phyloP scores from a whole-genome alignment of 1,140 invertebrate species.

The Conus ventricosus region DNA sequence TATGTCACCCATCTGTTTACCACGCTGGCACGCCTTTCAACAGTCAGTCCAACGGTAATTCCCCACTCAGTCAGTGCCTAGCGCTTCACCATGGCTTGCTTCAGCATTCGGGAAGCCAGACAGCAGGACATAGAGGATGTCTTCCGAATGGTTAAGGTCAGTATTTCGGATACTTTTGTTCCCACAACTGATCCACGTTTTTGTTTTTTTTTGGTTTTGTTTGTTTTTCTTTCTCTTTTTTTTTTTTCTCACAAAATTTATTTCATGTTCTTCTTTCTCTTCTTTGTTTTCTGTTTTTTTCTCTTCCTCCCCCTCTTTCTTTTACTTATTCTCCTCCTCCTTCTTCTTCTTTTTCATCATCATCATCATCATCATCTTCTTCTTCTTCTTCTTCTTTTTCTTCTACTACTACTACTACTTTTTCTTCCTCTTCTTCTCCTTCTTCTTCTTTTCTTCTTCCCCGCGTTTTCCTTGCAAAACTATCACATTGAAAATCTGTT shows the following conservation, averaged over 20 bases:
- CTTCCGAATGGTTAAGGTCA: not conserved
- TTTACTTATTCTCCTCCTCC: too few species aligned
- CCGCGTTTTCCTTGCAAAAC: not conserved
- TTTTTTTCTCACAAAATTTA: not conserved
- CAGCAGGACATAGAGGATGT: not conserved
- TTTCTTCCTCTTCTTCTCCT: not conserved
- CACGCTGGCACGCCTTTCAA: conserved; percentile 18
- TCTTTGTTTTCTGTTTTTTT: conserved; percentile 3
- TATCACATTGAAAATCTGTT: not conserved
- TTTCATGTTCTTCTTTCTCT: conserved; percentile 23
- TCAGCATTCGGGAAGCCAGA: not conserved
- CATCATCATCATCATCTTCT: not conserved
- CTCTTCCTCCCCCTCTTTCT: conserved; percentile 1
- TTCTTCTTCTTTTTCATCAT: not conserved
- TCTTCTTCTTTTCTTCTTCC: not conserved
- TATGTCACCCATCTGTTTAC: conserved; percentile 4
- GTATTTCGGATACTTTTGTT: not conserved
- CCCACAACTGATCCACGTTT: not conserved
- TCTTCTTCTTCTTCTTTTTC: too few species aligned
- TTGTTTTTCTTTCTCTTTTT: too few species aligned
- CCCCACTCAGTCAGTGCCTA: too few species aligned
- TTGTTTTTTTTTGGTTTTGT: too few species aligned
- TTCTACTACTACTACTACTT: too few species aligned
- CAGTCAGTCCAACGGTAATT: not conserved
- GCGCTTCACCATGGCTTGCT: not conserved